These are phyloP conservation scores for Saccostrea echinata DNA, from an alignment of 1,140 invertebrate species.

Conservation along the genomic window DNA sequence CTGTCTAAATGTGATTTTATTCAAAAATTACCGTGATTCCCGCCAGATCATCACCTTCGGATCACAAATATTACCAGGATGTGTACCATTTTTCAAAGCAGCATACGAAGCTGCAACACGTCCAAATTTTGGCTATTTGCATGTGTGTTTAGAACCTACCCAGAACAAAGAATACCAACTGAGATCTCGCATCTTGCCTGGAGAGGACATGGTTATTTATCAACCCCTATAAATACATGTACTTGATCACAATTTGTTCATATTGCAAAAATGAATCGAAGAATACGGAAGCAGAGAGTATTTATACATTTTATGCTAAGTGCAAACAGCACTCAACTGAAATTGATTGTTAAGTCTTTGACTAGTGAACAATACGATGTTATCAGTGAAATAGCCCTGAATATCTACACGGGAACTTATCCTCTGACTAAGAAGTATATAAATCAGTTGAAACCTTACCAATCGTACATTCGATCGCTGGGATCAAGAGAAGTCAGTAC, in stretches of 20 bases:
- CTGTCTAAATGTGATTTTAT: constrained; percentile 51
- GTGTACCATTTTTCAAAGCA: constrained; percentile 22
- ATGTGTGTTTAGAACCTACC: constrained; percentile 46
- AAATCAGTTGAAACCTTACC: constrained; percentile 40
- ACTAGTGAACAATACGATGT: constrained; percentile 20
- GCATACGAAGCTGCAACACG: constrained; percentile 41
- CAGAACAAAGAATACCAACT: constrained; percentile 46
- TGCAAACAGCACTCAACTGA: constrained; percentile 27
- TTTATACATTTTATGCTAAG: not conserved
- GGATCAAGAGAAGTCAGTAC: not conserved
- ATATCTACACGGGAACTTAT: constrained; percentile 41
- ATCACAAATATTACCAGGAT: constrained; percentile 51
- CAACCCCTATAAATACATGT: constrained; percentile 34
- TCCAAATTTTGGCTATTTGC: constrained; percentile 41
- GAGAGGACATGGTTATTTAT: constrained; percentile 48
- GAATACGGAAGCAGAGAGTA: not conserved
- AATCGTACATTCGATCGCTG: constrained; percentile 29
- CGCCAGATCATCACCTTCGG: constrained; percentile 50
- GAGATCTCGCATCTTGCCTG: constrained; percentile 49
- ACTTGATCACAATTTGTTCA: constrained; percentile 4
- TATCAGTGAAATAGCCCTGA: constrained; percentile 49
- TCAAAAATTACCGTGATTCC: constrained; percentile 53
- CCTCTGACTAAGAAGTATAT: constrained; percentile 15
- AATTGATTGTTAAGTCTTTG: constrained; percentile 26
- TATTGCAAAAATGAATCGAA: constrained; percentile 41